These are phyloP conservation scores for Ooceraea biroi DNA, from an alignment of 1,140 invertebrate species.

Conservation along the genomic window DNA sequence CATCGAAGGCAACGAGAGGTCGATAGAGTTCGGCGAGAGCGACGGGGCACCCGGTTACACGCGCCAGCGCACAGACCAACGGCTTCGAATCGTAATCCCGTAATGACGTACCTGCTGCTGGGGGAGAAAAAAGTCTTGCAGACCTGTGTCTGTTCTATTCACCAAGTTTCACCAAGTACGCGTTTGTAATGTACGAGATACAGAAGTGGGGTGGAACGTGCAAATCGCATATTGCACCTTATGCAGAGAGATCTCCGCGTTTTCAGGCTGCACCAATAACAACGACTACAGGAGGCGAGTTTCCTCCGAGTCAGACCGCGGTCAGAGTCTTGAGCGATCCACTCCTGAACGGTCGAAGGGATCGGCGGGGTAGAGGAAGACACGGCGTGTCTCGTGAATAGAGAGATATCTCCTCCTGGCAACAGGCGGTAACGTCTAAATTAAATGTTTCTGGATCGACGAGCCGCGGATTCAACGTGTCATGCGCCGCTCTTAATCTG, in stretches of 20 bases:
- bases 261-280: conserved; percentile 8
- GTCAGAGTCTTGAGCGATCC: conserved; percentile 49
- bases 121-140: too few relatives aligned
- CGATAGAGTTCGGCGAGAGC: conserved; percentile 56
- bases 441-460: conserved; percentile 82
- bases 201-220: neutral
- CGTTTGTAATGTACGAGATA: neutral
- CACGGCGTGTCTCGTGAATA: conserved; percentile 64
- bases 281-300: too few relatives aligned
- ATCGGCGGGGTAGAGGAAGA: conserved; percentile 26
- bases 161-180: too few relatives aligned
- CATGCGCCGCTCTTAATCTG: conserved; percentile 81
- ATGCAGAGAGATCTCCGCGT: neutral
- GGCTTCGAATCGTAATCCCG: conserved; percentile 62
- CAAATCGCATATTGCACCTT: neutral
- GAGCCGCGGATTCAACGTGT: conserved; percentile 77
- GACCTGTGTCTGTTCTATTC: too few relatives aligned
- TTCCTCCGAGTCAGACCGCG: neutral
- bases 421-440: conserved; percentile 80
- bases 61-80: conserved; percentile 7
- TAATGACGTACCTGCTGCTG: conserved; percentile 58
- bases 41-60: neutral
- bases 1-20: conserved; percentile 72
- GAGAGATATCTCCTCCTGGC: conserved; percentile 77
- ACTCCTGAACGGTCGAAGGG: conserved; percentile 48